Evolutionary conservation across 1,140 invertebrate genomes (phyloP).

Genomic region (Zaprionus camerounensis): DNA sequence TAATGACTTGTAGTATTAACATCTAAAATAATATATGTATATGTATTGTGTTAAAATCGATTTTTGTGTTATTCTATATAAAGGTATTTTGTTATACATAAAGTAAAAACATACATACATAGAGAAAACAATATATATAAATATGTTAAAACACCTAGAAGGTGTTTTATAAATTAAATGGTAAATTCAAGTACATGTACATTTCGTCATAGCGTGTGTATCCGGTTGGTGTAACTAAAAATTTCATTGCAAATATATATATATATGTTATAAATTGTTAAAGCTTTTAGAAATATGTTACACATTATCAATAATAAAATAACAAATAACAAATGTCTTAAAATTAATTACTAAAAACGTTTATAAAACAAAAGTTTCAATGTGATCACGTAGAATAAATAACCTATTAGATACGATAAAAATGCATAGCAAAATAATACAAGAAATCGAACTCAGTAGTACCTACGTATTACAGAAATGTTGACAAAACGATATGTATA

Average conservation of each 20-base stretch:
- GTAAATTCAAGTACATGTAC: conserved; percentile 15
- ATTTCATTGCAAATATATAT: conserved; percentile 41
- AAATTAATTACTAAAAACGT: conserved; percentile 66
- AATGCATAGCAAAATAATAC: conserved; percentile 70
- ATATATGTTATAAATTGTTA: conserved; percentile 63
- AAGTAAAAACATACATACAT: conserved; percentile 11
- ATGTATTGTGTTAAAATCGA: neutral
- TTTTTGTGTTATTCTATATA: neutral
- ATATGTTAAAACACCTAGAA: conserved; percentile 2
- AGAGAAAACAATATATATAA: conserved; percentile 7
- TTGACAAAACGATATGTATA: conserved; percentile 19
- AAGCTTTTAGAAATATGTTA: conserved; percentile 70
- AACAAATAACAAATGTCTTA: conserved; percentile 44
- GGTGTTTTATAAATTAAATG: conserved; percentile 24
- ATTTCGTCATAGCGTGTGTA: conserved; percentile 33
- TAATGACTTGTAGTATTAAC: neutral
- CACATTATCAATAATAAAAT: conserved; percentile 35
- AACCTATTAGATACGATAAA: conserved; percentile 56
- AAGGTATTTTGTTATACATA: neutral
- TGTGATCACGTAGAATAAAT: conserved; percentile 79
- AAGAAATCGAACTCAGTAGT: conserved; percentile 16
- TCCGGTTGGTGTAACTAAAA: conserved; percentile 57
- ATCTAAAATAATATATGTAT: neutral
- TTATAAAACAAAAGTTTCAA: conserved; percentile 81
- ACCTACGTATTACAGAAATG: conserved; percentile 28